Evolutionary conservation across 92 coral and sea anemone genomes (phyloP).

Genomic region (Palythoa caribaeorum): DNA sequence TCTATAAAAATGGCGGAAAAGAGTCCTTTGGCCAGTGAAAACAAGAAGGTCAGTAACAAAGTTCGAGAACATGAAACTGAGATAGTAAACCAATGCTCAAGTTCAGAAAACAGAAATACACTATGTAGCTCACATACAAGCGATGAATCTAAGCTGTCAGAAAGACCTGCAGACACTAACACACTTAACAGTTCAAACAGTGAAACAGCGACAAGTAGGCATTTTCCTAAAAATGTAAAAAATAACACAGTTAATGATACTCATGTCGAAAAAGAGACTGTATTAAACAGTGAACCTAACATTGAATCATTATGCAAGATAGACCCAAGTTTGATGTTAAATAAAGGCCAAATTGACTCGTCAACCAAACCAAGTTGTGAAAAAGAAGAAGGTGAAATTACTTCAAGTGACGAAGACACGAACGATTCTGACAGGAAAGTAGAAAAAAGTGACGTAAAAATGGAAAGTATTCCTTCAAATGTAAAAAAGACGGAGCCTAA

Average conservation of each 20-base stretch:
- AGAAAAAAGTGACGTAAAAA: background rate
- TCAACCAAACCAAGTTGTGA: conserved; percentile 43
- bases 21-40: background rate
- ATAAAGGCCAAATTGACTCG: conserved; percentile 10
- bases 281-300: background rate
- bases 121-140: background rate
- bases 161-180: background rate
- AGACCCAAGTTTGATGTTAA: conserved; percentile 9
- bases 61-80: background rate
- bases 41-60: background rate
- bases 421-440: background rate
- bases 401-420: conserved; percentile 75
- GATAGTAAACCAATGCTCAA: background rate
- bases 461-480: background rate
- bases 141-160: background rate
- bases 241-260: background rate
- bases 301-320: background rate
- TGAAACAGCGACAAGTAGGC: background rate
- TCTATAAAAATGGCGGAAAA: background rate
- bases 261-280: background rate
- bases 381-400: conserved; percentile 87
- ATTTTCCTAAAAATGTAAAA: background rate
- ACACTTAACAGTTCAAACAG: background rate
- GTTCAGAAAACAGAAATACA: background rate
- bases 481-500: background rate